Conservation (phyloP, 1,140 invertebrate genomes). For the Akabosia matsudoensis region DNA sequence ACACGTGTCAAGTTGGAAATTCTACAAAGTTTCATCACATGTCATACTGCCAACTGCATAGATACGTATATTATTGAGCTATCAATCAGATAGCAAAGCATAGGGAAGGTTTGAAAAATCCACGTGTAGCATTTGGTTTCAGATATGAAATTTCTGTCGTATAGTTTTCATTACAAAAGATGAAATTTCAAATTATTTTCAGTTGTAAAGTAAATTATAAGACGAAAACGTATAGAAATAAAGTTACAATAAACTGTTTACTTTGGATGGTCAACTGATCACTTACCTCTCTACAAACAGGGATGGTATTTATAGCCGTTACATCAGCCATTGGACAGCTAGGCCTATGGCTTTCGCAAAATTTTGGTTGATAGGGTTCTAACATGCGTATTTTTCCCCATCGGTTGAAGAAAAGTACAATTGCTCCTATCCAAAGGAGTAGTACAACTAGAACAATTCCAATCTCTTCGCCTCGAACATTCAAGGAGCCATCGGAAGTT, state of each 20-base stretch:
- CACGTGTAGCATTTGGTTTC: too few relatives aligned
- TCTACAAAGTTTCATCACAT: too few relatives aligned
- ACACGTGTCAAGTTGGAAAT: too few relatives aligned
- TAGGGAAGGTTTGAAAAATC: too few relatives aligned
- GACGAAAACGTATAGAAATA: too few relatives aligned
- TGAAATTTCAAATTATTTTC: too few relatives aligned
- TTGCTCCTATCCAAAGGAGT: conserved; percentile 71
- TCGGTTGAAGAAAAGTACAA: conserved; percentile 75
- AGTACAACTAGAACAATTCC: conserved; percentile 68
- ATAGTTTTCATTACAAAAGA: too few relatives aligned
- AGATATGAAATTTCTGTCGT: too few relatives aligned
- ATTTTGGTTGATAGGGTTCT: conserved; percentile 77
- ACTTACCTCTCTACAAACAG: conserved; percentile 28
- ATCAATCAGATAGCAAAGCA: too few relatives aligned
- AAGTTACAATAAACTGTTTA: background rate
- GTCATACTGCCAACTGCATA: too few relatives aligned
- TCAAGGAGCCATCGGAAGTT: background rate
- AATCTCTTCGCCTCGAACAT: conserved; percentile 7
- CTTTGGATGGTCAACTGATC: background rate
- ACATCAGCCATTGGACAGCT: conserved; percentile 66
- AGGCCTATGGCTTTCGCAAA: conserved; percentile 67
- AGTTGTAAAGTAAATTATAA: too few relatives aligned
- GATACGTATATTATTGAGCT: too few relatives aligned
- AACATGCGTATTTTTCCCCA: conserved; percentile 84
- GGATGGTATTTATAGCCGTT: conserved; percentile 36